Evolutionary conservation across 1,140 invertebrate genomes (phyloP), one percentile per base, ranked within the genome.

Genomic region (Cyphomyrmex costatus): DNA sequence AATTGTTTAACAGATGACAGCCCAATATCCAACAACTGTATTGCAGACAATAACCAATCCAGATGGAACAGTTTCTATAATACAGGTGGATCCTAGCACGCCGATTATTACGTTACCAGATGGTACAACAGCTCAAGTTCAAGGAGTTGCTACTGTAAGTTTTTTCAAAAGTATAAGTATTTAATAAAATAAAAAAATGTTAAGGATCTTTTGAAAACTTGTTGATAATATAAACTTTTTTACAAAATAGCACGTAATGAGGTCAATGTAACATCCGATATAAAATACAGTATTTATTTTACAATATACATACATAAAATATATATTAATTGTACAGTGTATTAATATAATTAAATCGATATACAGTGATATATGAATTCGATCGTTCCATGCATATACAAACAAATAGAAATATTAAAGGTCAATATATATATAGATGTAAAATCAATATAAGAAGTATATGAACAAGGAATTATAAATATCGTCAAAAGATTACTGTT

Each of bases 41-140:
- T 96, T 99, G 36, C 98, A 99, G 93, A 99, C 98, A 3, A 99
- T 99, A 93, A 98, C 98, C 88, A 99, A 99, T 96, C 98, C 98
- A 5, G 99, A 99, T 96, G 99, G 99, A 86, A 98, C 98, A 5
- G 98, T 99, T 65, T 99, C 98, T 36, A 97, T 99, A 74, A 99
- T 99, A 87, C 98, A 99, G 95, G 98, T 99, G 78, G 98, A 99
- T 96, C 98, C 98, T 56, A 98, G 97, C 92, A 98, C 98, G 95
- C 98, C 98, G 49, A 98, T 99, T 90, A 99, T 99, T 87, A 99
- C 98, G 27, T 96, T 99, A 93, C 98, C 98, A 2, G 99, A 99
- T 95, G 99, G 99, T 73, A 99, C 98, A 84, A 99, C 98, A 36
- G 98, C 98, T 21, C 98, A 99, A 95, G 98, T 99, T 61, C 97